phyloP scores from a whole-genome alignment of 2,888 invertebrate genomes.

The Epinotia demarniana region DNA sequence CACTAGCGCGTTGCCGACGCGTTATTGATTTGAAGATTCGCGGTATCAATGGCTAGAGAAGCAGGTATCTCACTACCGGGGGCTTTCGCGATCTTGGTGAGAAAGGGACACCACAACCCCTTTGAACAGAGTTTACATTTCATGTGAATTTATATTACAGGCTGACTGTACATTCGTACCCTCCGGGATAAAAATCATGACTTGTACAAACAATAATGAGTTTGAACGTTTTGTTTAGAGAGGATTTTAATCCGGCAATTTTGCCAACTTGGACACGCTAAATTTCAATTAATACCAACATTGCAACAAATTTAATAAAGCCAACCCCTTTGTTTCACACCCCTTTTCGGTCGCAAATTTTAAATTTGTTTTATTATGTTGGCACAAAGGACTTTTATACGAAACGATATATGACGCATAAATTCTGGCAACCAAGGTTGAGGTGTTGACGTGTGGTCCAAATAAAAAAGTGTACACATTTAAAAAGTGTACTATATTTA shows the following conservation, averaged over 20 bases:
- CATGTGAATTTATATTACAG: background rate
- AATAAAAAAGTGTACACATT: background rate
- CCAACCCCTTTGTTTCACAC: conserved; percentile 24
- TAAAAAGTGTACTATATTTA: too few species aligned
- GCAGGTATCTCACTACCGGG: too few species aligned
- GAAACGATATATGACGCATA: conserved; percentile 26
- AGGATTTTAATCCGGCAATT: conserved; percentile 17
- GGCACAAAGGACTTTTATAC: conserved; percentile 27
- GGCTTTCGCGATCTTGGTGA: too few species aligned
- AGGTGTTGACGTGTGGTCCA: conserved; percentile 16
- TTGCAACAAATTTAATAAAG: conserved; percentile 33
- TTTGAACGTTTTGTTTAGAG: conserved; percentile 11
- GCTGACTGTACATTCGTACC: background rate
- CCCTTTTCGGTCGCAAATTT: conserved; percentile 11
- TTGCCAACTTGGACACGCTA: conserved; percentile 23
- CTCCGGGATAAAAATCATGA: background rate
- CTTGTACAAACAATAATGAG: conserved; percentile 13
- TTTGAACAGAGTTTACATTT: too few species aligned
- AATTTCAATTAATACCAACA: conserved; percentile 34
- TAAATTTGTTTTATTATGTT: conserved; percentile 35
- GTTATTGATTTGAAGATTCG: too few species aligned
- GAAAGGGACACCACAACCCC: too few species aligned
- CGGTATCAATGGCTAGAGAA: too few species aligned
- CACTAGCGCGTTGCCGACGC: too few species aligned
- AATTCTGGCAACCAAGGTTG: conserved; percentile 26